Evolutionary conservation across 1,140 invertebrate genomes (phyloP), one percentile per base, ranked within the genome.

Genomic region (Tachypleus tridentatus): DNA sequence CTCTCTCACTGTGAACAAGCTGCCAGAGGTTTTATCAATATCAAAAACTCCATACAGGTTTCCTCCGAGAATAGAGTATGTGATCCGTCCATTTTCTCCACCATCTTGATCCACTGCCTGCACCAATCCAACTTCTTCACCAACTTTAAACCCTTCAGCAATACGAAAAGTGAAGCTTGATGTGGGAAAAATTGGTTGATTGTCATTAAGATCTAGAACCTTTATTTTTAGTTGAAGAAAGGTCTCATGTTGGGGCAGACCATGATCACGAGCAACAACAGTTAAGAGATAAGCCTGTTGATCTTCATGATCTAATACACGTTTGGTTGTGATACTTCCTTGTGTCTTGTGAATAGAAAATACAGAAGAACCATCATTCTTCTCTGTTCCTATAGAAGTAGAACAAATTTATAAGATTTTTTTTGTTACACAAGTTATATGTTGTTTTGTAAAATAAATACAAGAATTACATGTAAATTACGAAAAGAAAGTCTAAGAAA

Each of bases 271-370:
- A 47, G 93, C 93, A 51, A 88, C 85, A 58, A 97, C 86, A 48
- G 85, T 87, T 64, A 98, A 77, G 54, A 85, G 80, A 78, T 96
- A 97, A 64, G 91, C 85, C 61, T 87, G 86, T 70, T 87, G 85
- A 73, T 91, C 89, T 76, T 96, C 93, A 73, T 93, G 91, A 78
- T 96, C 92, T 62, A 97, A 79, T 57, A 90, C 84, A 71, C 85
- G 85, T 73, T 85, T 87, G 49, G 93, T 97, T 74, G 86, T 85
- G 64, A 98, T 89, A 70, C 91, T 82, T 50, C 95, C 95, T 49
- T 86, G 88, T 58, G 84, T 82, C 8, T 88, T 82, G 78, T 96
- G 88, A 70, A 96, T 90, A 65, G 84, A 84, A 77, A 96, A 97
- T 29, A 88, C 84, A 8, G 86, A 85, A 72, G 85, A 84, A 48